Evolutionary conservation across 2,888 invertebrate genomes (phyloP).

Genomic region (Drosophila greeni): DNA sequence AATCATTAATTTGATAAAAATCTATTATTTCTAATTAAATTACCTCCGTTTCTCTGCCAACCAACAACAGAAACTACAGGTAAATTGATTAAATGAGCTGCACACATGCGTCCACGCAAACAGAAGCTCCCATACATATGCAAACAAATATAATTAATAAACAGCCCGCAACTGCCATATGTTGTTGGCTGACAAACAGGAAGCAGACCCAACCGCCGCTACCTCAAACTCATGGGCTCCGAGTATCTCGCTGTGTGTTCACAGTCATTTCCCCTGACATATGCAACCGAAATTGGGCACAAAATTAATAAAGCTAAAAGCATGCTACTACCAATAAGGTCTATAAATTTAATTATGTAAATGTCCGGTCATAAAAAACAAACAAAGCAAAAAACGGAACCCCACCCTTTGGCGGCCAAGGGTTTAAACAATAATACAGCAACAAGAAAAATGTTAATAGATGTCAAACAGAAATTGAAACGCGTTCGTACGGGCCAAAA

Average conservation of each 20-base stretch:
- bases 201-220: slow-evolving; percentile 15
- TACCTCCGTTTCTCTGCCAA: slow-evolving; percentile 13
- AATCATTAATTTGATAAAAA: slow-evolving; percentile 23
- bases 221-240: slow-evolving; percentile 13
- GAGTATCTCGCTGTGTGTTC: slow-evolving; percentile 22
- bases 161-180: slow-evolving; percentile 35
- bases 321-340: slow-evolving; percentile 68
- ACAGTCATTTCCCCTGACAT: slow-evolving; percentile 34
- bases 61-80: slow-evolving; percentile 14
- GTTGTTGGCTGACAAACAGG: slow-evolving; percentile 45
- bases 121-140: slow-evolving; percentile 16
- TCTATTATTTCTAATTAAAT: slow-evolving; percentile 46
- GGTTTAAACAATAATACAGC: slow-evolving; percentile 10
- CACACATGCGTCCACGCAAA: slow-evolving; percentile 14
- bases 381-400: slow-evolving; percentile 19
- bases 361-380: slow-evolving; percentile 60
- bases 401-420: background rate
- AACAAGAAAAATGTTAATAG: slow-evolving; percentile 62
- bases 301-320: slow-evolving; percentile 70
- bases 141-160: slow-evolving; percentile 63
- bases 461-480: slow-evolving; percentile 72
- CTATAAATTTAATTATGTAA: slow-evolving; percentile 73
- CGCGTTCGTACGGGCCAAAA: slow-evolving; percentile 35
- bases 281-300: slow-evolving; percentile 52
- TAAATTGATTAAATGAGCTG: slow-evolving; percentile 47